Evolutionary conservation across 2,113 vertebrate species (phyloP), one percentile per base, ranked within the genome.

Genomic region (Rattus norvegicus): DNA sequence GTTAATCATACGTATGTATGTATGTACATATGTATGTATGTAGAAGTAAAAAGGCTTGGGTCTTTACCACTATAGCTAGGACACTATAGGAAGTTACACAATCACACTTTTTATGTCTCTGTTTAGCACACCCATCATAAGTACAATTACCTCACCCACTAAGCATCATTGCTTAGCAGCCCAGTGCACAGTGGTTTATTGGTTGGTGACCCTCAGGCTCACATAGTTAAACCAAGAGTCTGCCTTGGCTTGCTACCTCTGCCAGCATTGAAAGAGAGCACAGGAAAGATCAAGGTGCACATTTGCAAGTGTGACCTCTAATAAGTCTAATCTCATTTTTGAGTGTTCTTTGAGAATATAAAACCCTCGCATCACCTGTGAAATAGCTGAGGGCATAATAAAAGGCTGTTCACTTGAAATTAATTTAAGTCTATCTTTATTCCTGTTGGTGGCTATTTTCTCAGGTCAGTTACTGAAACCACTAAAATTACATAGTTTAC

Each of bases 351-450:
- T 91, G 12, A 73, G 47, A 92, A 6, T 30, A 90, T 17, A 52
- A 73, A 90, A 87, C 83, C 89, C 92, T 67, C 84, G 14, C n/a
- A 59, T 83, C 92, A 26, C n/a, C 52, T 90, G 0, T 92, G 39
- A 95, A 93, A 92, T 81, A 76, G 36, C 80, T 85, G 8, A 79
- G 69, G 70, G 36, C 59, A 76, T 92, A 85, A 95, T 80, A 49
- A 72, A 75, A 92, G 24, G 7, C 26, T 80, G 16, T 70, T 83
- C 81, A 30, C 75, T 94, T 96, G 14, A 94, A 73, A 92, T 95
- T 81, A 47, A 52, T 94, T 91, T 88, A 90, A 87, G 28, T 95
- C 20, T 90, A 69, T 80, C 24, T 33, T 81, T 95, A 26, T 43
- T 65, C 39, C 24, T 79, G 36, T 69, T 33, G n/a, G 33, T 90